Evolutionary conservation across 2,888 invertebrate species (phyloP), one percentile per base, ranked within the genome.

Genomic region (Unio pictorum): DNA sequence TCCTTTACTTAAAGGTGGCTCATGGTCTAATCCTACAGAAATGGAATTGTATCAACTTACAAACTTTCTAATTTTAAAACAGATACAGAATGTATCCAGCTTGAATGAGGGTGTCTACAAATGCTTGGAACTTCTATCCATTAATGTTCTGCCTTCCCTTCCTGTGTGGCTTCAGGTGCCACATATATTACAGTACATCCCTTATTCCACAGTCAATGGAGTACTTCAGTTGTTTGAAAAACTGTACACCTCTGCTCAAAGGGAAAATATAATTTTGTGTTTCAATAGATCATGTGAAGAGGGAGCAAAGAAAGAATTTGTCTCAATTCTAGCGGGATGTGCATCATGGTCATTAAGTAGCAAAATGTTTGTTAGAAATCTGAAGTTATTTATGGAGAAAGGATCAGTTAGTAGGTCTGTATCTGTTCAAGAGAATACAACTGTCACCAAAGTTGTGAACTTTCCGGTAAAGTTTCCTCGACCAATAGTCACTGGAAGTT

Each of bases 391-490:
- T 45, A 45, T 3, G 45, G 45, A 45, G 15, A 45, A 45, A 11
- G 45, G 15, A 45, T 45, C 45, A 15, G 45, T 15, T 45, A 45
- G 45, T 45, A 11, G 15, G 1, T 15, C 45, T 15, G 45, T 45
- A 45, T 45, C 45, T 15, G 3, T 15, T 45, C 45, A 45, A 45
- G 45, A 45, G 15, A 45, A 45, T 45, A 15, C 45, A 45, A 45
- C 45, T 15, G 15, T 45, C 15, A 45, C 45, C 11, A 45, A 15
- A 45, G 45, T 45, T 34, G 54, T 57, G 3, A 54, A 34, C 20
- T 28, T 69, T 60, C 72, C 72, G 28, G 61, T 73, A 28, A 17
- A 17, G 26, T 73, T 62, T 60, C 66, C 63, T n/a, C 45, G 45
- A 45, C 62, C 61, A 57, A 23, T 62, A 0, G n/a, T 72, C 18